Percentiles rank a stretch among this genome's conserved stretches.
These are phyloP conservation scores for Tadarida brasiliensis DNA, from an alignment of 2,797 vertebrate species.

Conservation along the genomic window DNA sequence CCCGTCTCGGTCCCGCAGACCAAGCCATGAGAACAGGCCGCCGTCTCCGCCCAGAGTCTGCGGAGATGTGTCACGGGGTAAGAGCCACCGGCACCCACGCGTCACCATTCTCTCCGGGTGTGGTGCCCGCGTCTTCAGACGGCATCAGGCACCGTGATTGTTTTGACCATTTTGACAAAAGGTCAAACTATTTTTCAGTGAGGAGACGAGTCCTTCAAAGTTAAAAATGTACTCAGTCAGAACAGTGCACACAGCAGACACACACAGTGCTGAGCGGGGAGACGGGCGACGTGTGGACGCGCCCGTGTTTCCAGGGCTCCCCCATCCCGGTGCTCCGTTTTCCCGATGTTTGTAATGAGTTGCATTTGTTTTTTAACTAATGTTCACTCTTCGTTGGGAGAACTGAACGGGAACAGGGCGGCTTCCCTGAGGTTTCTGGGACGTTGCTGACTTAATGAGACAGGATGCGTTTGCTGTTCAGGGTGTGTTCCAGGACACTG, in stretches of 20 bases:
- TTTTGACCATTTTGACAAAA: constrained; percentile 70
- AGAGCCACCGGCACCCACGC: fast-evolving
- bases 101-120: fast-evolving
- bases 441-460: not conserved
- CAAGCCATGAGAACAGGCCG: fast-evolving
- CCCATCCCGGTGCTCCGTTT: too few species aligned
- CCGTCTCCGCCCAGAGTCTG: fast-evolving
- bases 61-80: fast-evolving
- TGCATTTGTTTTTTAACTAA: not conserved
- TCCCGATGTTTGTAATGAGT: not conserved
- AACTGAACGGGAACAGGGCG: not conserved
- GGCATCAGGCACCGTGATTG: fast-evolving
- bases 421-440: not conserved
- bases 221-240: constrained; percentile 59
- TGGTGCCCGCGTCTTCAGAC: fast-evolving
- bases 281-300: not conserved
- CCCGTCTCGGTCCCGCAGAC: fast-evolving
- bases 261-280: not conserved
- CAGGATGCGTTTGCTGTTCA: not conserved
- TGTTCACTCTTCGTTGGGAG: not conserved
- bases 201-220: constrained; percentile 61
- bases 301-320: fast-evolving
- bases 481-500: not conserved
- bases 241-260: constrained; percentile 9
- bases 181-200: constrained; percentile 68